A percentile compares a stretch with the other conserved stretches of the same genome.
phyloP scores from a whole-genome alignment of 2,113 vertebrate genomes.

The Acrocephalus kingi region DNA sequence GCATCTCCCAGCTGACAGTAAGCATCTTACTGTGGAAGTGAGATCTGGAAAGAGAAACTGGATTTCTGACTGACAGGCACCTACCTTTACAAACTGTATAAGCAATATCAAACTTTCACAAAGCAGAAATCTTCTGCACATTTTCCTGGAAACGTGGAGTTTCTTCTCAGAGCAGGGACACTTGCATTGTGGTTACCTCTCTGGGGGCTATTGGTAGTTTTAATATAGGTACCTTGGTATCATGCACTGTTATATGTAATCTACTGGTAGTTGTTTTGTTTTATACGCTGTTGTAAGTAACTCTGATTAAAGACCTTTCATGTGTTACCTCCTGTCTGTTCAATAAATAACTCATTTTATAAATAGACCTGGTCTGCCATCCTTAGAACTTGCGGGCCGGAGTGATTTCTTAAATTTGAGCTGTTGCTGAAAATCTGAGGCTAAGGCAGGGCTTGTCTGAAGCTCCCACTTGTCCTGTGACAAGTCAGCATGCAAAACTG shows the following conservation, averaged over 20 bases:
- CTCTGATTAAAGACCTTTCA: not conserved
- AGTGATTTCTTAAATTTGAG: not conserved
- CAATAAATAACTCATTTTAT: not conserved
- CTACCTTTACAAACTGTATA: not conserved
- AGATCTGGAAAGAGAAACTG: not conserved
- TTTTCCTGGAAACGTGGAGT: not conserved
- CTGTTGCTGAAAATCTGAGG: not conserved
- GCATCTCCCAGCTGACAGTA: not conserved
- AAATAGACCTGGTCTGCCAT: not conserved
- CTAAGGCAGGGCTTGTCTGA: not conserved
- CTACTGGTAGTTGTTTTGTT: not conserved
- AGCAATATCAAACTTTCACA: not conserved
- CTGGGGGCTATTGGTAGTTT: not conserved
- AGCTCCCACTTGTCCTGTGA: rapidly evolving
- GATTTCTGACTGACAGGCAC: not conserved
- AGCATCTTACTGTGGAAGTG: not conserved
- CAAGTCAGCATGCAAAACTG: not conserved
- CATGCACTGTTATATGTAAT: not conserved
- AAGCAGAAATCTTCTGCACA: not conserved
- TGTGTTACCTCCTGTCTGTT: not conserved
- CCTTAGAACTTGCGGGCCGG: not conserved
- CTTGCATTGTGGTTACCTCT: not conserved
- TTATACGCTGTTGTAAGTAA: not conserved
- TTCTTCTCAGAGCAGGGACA: not conserved
- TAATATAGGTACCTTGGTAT: not conserved